These are phyloP conservation scores for Halichoerus grypus DNA, from an alignment of 2,113 vertebrate genomes.

Conservation along the genomic window DNA sequence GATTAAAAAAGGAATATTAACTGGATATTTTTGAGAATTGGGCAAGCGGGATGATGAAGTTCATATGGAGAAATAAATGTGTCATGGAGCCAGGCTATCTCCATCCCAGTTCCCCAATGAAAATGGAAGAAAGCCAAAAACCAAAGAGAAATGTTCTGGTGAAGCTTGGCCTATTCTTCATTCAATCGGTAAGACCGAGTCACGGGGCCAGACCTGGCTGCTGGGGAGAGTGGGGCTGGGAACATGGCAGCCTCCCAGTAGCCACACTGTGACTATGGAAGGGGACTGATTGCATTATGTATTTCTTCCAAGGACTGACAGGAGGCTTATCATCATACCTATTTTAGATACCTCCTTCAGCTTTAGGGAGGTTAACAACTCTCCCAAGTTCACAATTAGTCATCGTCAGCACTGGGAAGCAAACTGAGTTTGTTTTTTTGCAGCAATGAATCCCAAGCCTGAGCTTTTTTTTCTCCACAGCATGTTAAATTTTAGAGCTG, in stretches of 20 bases:
- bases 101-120: accelerated
- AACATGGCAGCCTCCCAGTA: not conserved
- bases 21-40: not conserved
- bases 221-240: not conserved
- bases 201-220: not conserved
- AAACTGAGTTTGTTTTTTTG: not conserved
- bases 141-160: not conserved
- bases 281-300: not conserved
- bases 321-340: not conserved
- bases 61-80: not conserved
- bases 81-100: not conserved
- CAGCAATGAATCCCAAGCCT: not conserved
- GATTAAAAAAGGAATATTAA: not conserved
- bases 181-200: not conserved
- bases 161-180: not conserved
- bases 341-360: not conserved
- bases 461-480: not conserved
- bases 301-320: not conserved
- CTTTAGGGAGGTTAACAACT: not conserved
- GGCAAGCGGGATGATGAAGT: not conserved
- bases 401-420: not conserved
- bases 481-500: not conserved
- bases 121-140: not conserved
- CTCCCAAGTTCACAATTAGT: not conserved
- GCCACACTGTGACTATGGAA: not conserved